These are phyloP conservation scores for Conger conger DNA, from an alignment of 2,113 vertebrate species.

Conservation along the genomic window DNA sequence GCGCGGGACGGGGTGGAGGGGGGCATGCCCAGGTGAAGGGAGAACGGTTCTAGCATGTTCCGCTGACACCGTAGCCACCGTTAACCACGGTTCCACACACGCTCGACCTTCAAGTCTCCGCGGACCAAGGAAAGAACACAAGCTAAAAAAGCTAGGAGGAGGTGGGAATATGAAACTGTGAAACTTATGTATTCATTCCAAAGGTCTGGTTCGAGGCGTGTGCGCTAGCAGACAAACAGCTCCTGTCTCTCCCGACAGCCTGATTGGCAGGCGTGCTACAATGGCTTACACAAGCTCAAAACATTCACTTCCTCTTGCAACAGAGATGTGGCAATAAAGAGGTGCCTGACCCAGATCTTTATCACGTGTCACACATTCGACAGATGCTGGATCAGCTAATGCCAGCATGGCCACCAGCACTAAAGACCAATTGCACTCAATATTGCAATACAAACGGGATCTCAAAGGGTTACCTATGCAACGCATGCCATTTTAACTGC, in stretches of 20 bases:
- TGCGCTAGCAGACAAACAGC: constrained; percentile 13
- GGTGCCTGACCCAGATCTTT: background rate
- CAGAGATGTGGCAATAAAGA: background rate
- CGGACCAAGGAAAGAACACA: no score
- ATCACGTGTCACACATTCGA: background rate
- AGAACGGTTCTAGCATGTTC: no score
- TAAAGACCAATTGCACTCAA: background rate
- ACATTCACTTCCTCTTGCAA: background rate
- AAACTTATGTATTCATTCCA: background rate
- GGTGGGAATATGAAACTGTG: background rate
- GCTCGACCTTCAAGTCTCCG: background rate
- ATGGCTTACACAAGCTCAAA: background rate
- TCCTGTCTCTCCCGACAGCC: constrained; percentile 2
- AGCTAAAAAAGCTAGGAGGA: background rate
- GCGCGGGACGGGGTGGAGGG: background rate
- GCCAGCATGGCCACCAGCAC: background rate
- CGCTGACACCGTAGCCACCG: background rate
- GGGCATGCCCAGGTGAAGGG: background rate
- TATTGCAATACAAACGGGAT: background rate
- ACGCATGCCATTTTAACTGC: background rate
- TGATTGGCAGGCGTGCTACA: constrained; percentile 16
- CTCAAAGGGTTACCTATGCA: background rate
- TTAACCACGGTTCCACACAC: background rate
- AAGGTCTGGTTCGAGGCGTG: background rate
- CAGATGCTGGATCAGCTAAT: background rate